These are phyloP conservation scores for Antigone vipio DNA, from an alignment of 2,113 vertebrate genomes.

Conservation along the genomic window DNA sequence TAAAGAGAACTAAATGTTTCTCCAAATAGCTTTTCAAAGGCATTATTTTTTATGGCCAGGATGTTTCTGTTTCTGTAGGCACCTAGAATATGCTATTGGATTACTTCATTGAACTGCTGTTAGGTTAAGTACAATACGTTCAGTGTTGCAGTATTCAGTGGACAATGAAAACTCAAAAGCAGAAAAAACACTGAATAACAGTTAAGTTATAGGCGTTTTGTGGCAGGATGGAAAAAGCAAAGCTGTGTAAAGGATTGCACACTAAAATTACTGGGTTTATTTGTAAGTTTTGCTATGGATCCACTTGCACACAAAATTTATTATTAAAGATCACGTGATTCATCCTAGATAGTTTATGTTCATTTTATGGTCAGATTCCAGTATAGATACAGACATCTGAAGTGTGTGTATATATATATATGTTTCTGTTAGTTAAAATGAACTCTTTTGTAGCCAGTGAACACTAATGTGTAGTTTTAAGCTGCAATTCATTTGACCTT, in stretches of 20 bases:
- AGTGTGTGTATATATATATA: background rate
- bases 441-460: background rate
- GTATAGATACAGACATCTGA: background rate
- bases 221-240: background rate
- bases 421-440: background rate
- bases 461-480: background rate
- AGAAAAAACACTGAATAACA: background rate
- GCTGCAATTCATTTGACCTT: background rate
- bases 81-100: slow-evolving; percentile 27
- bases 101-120: background rate
- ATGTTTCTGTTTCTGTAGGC: slow-evolving; percentile 54
- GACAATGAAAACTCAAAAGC: background rate
- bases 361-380: background rate
- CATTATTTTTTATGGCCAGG: slow-evolving; percentile 64
- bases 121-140: background rate
- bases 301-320: background rate
- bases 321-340: background rate
- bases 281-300: background rate
- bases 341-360: background rate
- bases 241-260: background rate
- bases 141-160: background rate
- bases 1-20: slow-evolving; percentile 45
- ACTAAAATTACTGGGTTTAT: background rate
- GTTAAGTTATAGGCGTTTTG: background rate
- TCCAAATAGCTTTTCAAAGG: slow-evolving; percentile 48